Conservation (phyloP, 2,888 invertebrate species). For the Esperia sulphurella region DNA sequence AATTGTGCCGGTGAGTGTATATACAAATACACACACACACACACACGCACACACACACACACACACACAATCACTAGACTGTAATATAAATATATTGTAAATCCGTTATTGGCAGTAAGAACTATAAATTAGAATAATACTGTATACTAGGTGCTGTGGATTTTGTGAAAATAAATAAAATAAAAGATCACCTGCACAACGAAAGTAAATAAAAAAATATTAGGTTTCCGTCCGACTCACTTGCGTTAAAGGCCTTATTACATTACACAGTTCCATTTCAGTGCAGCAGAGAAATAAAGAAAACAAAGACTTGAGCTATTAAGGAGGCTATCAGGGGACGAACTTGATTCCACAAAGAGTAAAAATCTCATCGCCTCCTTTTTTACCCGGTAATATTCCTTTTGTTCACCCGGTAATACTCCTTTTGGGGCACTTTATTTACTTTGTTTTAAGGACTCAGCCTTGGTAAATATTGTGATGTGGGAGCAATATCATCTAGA, state of each 20-base stretch:
- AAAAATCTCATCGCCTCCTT: conserved; percentile 12
- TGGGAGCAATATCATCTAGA: background rate
- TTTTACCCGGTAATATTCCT: background rate
- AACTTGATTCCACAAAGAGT: conserved; percentile 23
- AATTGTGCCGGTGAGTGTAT: too few species aligned
- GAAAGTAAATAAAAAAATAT: too few species aligned
- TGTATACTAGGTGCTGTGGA: too few species aligned
- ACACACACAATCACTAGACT: too few species aligned
- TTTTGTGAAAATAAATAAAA: too few species aligned
- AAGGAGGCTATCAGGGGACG: conserved; percentile 17
- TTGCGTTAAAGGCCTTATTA: conserved; percentile 10
- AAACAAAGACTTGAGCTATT: conserved; percentile 18
- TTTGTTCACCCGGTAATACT: background rate
- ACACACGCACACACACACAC: too few species aligned
- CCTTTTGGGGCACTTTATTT: conserved; percentile 1
- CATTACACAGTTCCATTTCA: conserved; percentile 19
- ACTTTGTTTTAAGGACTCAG: background rate
- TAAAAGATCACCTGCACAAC: too few species aligned
- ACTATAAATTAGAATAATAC: too few species aligned
- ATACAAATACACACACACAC: too few species aligned
- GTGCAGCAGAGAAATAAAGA: conserved; percentile 16
- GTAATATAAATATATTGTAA: too few species aligned
- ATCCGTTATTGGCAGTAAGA: too few species aligned
- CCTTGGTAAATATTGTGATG: conserved; percentile 1
- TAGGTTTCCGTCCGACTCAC: background rate